Conservation (phyloP, 2,888 invertebrate genomes). For the Argyresthia goedartella region DNA sequence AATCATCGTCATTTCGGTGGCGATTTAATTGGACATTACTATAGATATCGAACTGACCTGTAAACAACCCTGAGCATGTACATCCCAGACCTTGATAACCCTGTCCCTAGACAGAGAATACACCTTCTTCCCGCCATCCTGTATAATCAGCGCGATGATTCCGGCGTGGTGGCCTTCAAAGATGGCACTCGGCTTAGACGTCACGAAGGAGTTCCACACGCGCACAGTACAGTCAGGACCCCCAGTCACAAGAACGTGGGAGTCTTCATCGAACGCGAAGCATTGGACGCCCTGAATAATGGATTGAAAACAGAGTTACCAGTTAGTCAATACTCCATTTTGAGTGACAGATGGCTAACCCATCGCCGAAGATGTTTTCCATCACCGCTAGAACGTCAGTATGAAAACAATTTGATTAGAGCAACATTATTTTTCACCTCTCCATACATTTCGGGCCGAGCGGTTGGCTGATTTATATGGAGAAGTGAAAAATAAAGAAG, state of each 20-base stretch:
- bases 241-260: constrained; percentile 75
- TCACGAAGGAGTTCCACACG: constrained; percentile 86
- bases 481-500: too few relatives aligned
- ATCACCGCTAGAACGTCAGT: too few relatives aligned
- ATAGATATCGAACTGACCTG: constrained; percentile 52
- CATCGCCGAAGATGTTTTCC: too few relatives aligned
- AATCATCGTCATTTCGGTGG: too few relatives aligned
- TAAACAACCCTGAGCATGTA: constrained; percentile 74
- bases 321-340: too few relatives aligned
- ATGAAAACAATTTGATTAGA: too few relatives aligned
- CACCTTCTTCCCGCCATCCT: constrained; percentile 74
- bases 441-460: too few relatives aligned
- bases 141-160: constrained; percentile 76
- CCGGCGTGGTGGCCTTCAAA: constrained; percentile 76
- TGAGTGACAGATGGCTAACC: too few relatives aligned
- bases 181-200: constrained; percentile 72
- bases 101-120: constrained; percentile 82
- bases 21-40: too few relatives aligned
- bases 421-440: too few relatives aligned
- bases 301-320: too few relatives aligned
- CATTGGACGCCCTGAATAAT: constrained; percentile 70
- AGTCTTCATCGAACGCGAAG: constrained; percentile 72
- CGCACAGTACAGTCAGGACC: constrained; percentile 82
- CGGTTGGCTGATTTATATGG: too few relatives aligned
- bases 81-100: constrained; percentile 82